Percentiles rank a stretch among this genome's conserved stretches.
Evolutionary conservation across 2,797 vertebrate genomes (phyloP).

Genomic region (Chaetodon trifasciatus): DNA sequence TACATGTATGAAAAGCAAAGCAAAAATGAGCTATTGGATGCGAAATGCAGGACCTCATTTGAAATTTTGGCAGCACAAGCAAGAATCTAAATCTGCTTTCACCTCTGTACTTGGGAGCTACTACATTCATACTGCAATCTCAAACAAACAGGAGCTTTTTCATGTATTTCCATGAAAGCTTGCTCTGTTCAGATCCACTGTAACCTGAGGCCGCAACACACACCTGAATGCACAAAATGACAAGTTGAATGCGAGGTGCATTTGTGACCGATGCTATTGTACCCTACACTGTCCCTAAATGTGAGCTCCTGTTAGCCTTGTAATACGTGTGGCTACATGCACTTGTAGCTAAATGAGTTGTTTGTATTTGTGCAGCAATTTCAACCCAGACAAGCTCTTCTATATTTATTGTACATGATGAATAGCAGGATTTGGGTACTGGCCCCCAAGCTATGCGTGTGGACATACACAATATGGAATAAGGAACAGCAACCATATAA

Average conservation of each 20-base stretch:
- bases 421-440: constrained; percentile 34
- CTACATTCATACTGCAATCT: constrained; percentile 8
- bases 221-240: constrained; percentile 16
- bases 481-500: neutral
- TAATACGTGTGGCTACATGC: neutral
- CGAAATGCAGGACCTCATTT: neutral
- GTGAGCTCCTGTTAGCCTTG: constrained; percentile 9
- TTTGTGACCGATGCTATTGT: constrained; percentile 1
- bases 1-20: constrained; percentile 27
- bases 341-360: neutral
- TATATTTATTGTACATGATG: constrained; percentile 10
- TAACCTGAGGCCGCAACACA: neutral
- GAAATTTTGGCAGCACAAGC: constrained; percentile 27
- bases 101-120: neutral
- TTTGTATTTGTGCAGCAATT: constrained; percentile 10
- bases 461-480: constrained; percentile 3
- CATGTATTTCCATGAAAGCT: constrained; percentile 6
- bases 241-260: constrained; percentile 15
- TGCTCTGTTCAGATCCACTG: neutral
- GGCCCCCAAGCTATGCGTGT: neutral
- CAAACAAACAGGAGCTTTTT: neutral
- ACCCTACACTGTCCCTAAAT: neutral
- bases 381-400: constrained; percentile 28
- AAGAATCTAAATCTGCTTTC: constrained; percentile 22
- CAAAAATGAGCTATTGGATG: constrained; percentile 18